Percentiles rank a stretch among this genome's conserved stretches.
Evolutionary conservation across 2,797 vertebrate species (phyloP).

Genomic region (Champsocephalus esox): DNA sequence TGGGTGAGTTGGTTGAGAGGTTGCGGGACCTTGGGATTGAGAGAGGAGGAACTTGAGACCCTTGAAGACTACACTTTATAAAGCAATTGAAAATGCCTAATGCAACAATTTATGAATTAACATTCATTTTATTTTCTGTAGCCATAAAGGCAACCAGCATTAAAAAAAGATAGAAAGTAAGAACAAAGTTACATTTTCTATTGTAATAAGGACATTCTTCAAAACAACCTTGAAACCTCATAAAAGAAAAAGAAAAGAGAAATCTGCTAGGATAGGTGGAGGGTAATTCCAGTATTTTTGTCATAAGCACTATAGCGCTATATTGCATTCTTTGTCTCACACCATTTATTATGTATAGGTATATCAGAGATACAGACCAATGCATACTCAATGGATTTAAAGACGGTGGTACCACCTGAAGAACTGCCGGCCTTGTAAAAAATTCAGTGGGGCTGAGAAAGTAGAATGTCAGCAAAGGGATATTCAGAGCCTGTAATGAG

Average conservation of each 20-base stretch:
- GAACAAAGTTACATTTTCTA: too few relatives aligned
- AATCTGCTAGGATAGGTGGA: too few relatives aligned
- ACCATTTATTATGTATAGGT: conserved; percentile 68
- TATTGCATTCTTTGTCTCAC: conserved; percentile 28
- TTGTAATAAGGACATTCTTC: neutral
- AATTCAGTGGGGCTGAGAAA: conserved; percentile 52
- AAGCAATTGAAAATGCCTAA: conserved; percentile 43
- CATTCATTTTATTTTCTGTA: conserved; percentile 33
- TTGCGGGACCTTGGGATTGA: neutral
- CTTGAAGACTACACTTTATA: conserved; percentile 19
- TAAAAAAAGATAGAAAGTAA: neutral
- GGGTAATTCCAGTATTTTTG: neutral
- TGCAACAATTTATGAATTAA: conserved; percentile 27
- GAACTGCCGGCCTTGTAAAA: conserved; percentile 58
- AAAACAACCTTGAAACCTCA: neutral
- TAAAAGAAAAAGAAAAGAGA: neutral
- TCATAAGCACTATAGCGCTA: neutral
- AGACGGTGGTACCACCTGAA: conserved; percentile 62
- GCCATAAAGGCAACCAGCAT: conserved; percentile 1
- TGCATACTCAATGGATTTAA: conserved; percentile 52
- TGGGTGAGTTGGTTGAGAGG: neutral
- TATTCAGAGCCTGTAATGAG: conserved; percentile 65
- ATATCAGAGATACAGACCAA: conserved; percentile 40
- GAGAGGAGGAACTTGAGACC: conserved; percentile 1
- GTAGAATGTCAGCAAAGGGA: conserved; percentile 51